Evolutionary conservation across 2,888 invertebrate species (phyloP), one percentile per base, ranked within the genome.

Genomic region (Theretra japonica): DNA sequence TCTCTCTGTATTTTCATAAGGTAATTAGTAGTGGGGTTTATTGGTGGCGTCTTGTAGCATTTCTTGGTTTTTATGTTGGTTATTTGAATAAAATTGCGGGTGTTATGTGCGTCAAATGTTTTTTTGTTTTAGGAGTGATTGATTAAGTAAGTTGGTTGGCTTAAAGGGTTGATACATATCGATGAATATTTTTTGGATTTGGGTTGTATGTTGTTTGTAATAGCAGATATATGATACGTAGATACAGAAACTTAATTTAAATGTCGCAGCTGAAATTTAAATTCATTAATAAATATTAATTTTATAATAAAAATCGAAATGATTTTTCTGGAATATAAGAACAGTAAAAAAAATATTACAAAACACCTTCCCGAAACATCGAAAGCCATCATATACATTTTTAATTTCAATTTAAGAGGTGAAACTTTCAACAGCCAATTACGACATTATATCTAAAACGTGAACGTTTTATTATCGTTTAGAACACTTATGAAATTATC

Each of bases 401-500:
- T 23, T 65, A 41, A 48, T 23, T 41, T 65, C 48, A 41, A 65
- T 48, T 65, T 65, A 48, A 48, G 23, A 65, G 21, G 48, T 65
- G 48, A 65, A 65, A 65, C 41, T 48, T 65, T 65, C 48, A 48
- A 65, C 23, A 65, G 15, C 5, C 48, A 15, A 65, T 65, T 48
- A 65, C 41, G 11, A 25, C 21, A 69, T 69, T 30, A 62, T 71
- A 65, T 65, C 65, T 71, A 62, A 71, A 62, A 30, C 60, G 58
- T 50, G 60, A 60, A 70, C 48, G 60, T 56, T 70, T 62, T 62
- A 71, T 57, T 30, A 69, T 30, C 57, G 69, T n/a, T 69, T 19
- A 69, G 53, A 57, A 69, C 62, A 71, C 70, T 41, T 25, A 71
- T 19, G 23, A 56, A 65, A 56, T 71, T 71, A 56, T 71, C 56